A percentile compares a stretch with the other conserved stretches of the same genome.
phyloP scores from a whole-genome alignment of 2,888 invertebrate genomes.

The Plagiodera versicolora region DNA sequence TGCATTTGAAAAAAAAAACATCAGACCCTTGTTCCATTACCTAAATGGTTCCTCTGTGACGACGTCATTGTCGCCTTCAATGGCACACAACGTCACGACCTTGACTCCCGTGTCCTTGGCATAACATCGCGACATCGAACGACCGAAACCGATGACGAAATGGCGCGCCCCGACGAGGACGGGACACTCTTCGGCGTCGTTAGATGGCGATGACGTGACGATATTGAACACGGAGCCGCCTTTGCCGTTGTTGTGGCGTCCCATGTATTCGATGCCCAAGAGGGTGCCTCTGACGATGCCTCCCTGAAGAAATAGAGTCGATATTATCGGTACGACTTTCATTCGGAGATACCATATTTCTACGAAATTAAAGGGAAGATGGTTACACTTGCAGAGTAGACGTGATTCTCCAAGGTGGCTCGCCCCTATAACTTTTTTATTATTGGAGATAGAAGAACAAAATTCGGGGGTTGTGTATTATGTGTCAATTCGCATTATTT shows the following conservation, averaged over 20 bases:
- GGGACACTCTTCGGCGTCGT: conserved; percentile 57
- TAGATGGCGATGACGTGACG: conserved; percentile 62
- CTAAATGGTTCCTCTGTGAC: neutral
- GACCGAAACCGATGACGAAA: conserved; percentile 57
- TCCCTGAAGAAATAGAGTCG: conserved; percentile 34
- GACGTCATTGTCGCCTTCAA: neutral
- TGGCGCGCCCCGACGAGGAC: conserved; percentile 62
- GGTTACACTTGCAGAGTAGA: too few relatives aligned
- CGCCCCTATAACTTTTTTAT: too few relatives aligned
- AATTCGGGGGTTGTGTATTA: too few relatives aligned
- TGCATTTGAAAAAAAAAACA: too few relatives aligned
- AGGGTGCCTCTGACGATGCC: conserved; percentile 54
- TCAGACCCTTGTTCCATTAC: neutral
- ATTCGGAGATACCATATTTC: too few relatives aligned
- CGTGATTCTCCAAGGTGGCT: too few relatives aligned
- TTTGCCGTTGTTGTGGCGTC: conserved; percentile 58
- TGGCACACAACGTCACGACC: conserved; percentile 49
- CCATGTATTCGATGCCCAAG: conserved; percentile 57
- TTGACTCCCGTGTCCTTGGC: conserved; percentile 40
- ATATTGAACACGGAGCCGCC: conserved; percentile 64
- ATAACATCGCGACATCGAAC: conserved; percentile 46
- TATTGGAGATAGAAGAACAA: too few relatives aligned
- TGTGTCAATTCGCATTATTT: too few relatives aligned
- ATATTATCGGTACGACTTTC: neutral
- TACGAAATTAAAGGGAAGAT: too few relatives aligned